phyloP scores from a whole-genome alignment of 1,140 invertebrate species.

The Eubasilissa regina region DNA sequence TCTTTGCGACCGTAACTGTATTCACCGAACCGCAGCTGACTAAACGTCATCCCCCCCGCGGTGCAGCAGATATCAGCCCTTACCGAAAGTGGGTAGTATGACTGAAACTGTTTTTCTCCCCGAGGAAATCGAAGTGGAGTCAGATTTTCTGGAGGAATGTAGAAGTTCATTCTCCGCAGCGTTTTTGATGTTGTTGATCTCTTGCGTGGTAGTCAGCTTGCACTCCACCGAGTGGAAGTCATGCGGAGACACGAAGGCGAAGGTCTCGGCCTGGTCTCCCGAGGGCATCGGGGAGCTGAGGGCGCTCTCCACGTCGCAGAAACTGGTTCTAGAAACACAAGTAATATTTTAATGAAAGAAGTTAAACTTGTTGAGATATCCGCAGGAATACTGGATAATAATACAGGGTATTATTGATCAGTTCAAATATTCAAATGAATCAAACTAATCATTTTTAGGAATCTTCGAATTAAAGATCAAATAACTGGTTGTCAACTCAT shows the following conservation, averaged over 20 bases:
- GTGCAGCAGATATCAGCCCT: slow-evolving; percentile 65
- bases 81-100: slow-evolving; percentile 73
- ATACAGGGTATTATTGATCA: too few species aligned
- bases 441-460: too few species aligned
- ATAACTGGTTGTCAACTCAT: too few species aligned
- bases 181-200: slow-evolving; percentile 61
- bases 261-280: slow-evolving; percentile 57
- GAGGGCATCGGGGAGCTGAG: slow-evolving; percentile 56
- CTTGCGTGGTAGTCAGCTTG: slow-evolving; percentile 69
- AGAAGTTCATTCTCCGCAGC: slow-evolving; percentile 31
- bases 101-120: slow-evolving; percentile 72
- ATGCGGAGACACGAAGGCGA: slow-evolving; percentile 67
- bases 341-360: background rate
- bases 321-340: slow-evolving; percentile 48
- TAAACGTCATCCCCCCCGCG: background rate
- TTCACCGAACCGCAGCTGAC: background rate
- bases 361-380: too few species aligned
- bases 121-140: slow-evolving; percentile 62
- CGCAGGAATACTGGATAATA: too few species aligned
- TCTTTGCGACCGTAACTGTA: background rate
- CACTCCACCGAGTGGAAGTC: slow-evolving; percentile 71
- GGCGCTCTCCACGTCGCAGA: slow-evolving; percentile 57
- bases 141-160: slow-evolving; percentile 45
- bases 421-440: too few species aligned
- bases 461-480: too few species aligned